A percentile compares a stretch with the other conserved stretches of the same genome.
Conservation (phyloP, 2,888 invertebrate genomes). For the Pyrgus malvae region DNA sequence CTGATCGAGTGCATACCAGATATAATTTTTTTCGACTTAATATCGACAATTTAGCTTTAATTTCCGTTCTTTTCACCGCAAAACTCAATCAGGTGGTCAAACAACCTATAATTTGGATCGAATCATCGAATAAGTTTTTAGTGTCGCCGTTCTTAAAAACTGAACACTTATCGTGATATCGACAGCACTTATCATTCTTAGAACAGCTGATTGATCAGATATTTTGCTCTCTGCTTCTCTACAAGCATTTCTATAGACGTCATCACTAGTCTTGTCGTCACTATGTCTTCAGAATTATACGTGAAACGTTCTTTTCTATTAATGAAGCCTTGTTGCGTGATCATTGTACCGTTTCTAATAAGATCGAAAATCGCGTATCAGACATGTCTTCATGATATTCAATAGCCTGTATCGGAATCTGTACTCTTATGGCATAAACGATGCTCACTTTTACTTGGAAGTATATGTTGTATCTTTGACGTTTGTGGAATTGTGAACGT, state of each 20-base stretch:
- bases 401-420: not conserved
- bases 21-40: too few relatives aligned
- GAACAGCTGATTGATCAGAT: not conserved
- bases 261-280: conserved; percentile 3
- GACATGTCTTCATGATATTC: not conserved
- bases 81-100: too few relatives aligned
- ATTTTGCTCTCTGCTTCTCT: not conserved
- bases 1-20: too few relatives aligned
- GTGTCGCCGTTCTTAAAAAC: too few relatives aligned
- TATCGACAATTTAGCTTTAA: too few relatives aligned
- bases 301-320: too few relatives aligned
- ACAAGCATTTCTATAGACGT: not conserved
- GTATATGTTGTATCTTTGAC: not conserved
- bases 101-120: too few relatives aligned
- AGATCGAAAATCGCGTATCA: not conserved
- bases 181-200: too few relatives aligned
- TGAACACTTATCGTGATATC: too few relatives aligned
- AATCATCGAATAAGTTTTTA: too few relatives aligned
- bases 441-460: not conserved
- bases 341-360: not conserved
- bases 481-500: not conserved
- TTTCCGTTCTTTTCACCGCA: too few relatives aligned
- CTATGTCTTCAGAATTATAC: not conserved
- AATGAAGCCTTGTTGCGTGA: too few relatives aligned
- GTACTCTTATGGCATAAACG: conserved; percentile 7